phyloP scores from a whole-genome alignment of 2,797 vertebrate species.

The Syngnathus rostellatus region DNA sequence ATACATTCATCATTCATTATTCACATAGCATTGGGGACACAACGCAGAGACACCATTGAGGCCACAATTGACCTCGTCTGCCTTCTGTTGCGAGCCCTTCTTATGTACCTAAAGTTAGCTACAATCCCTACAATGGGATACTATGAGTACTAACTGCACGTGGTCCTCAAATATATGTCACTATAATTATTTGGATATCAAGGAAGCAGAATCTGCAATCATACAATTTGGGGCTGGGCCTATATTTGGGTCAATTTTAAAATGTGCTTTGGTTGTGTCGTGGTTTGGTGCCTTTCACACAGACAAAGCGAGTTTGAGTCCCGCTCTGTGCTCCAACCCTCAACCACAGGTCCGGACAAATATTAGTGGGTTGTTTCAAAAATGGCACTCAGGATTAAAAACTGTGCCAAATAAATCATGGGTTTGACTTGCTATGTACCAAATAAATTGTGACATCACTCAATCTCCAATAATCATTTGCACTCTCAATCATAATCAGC shows the following conservation, averaged over 20 bases:
- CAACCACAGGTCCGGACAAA: neutral
- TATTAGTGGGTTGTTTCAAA: too few species aligned
- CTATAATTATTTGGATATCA: neutral
- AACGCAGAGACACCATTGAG: neutral
- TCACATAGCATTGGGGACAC: neutral
- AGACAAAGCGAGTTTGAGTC: neutral
- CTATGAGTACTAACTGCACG: neutral
- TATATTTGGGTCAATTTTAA: neutral
- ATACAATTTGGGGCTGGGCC: neutral
- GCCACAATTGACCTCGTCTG: neutral
- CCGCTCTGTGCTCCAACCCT: neutral
- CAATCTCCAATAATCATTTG: constrained; percentile 17
- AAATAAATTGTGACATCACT: neutral
- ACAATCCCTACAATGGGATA: neutral
- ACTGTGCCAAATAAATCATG: neutral
- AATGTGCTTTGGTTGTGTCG: neutral
- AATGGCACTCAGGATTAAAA: neutral
- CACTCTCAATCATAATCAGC: constrained; percentile 7
- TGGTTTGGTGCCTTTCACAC: neutral
- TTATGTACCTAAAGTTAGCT: neutral
- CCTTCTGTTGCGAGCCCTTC: constrained; percentile 12
- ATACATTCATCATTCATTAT: neutral
- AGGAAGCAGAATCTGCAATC: neutral
- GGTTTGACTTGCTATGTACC: neutral
- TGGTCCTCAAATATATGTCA: neutral